Base-by-base conservation (phyloP, 2,888 invertebrate species). In the Cynaeus angustus region DNA sequence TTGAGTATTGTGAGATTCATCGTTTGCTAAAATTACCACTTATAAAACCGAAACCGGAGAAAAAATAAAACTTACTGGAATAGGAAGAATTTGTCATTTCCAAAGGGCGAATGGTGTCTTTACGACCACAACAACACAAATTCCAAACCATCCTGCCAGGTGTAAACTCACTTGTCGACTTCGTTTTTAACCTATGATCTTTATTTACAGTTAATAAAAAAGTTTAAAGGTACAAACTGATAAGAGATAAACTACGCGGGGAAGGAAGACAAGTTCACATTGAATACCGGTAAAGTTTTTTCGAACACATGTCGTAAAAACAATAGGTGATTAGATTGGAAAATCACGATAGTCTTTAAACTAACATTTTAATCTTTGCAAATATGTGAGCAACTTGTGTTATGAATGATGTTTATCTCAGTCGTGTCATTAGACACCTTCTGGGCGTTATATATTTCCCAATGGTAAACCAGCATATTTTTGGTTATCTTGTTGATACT, bases 1-100 rank as follows among this genome's bases (percentile, higher is more conserved):
- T 59, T 45, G 59, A 59, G 59, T 45, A 46, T 46, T 59, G 8
- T 59, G 59, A 59, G 59, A 59, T 59, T 59, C 59, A 30, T 59
- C 16, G 9, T 1, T 55, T 1, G 14, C 55, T 55, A 38, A 50
- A 50, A 50, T 10, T 1, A 5, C 7, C 16, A 14, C 1, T 28
- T 21, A 3, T n/a, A 12, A 41, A 0, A 1, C 2, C 6, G 5
- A 13, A 5, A n/a, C n/a, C n/a, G 26, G 0, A 33, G 13, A 14
- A 33, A 0, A 12, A 10, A 33, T 33, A 13, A 37, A 9, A 56
- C 56, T 26, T 3, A 56, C 56, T 26, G 6, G 45, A 45, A 46
- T 14, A 43, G 16, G 56, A 56, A 16, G 56, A 56, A 16, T 55
- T 55, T 9, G 41, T 28, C 43, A 26, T 45, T 30, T 59, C 59